A percentile compares a stretch with the other conserved stretches of the same genome.
These are phyloP conservation scores for Aromia moschata DNA, from an alignment of 2,888 invertebrate genomes.

Conservation along the genomic window DNA sequence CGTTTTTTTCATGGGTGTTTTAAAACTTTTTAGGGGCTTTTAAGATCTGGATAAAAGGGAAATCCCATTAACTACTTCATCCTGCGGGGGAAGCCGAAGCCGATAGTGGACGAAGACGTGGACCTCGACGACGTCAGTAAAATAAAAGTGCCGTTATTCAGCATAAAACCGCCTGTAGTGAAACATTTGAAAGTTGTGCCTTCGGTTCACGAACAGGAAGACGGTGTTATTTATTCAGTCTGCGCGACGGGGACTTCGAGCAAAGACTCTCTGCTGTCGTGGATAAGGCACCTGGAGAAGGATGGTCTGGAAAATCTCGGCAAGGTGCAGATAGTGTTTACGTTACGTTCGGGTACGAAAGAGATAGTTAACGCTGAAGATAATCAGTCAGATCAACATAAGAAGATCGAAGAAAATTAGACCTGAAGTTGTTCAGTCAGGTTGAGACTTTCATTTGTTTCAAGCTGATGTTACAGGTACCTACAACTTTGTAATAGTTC, in stretches of 20 bases:
- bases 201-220: constrained; percentile 90
- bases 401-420: neutral
- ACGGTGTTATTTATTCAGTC: constrained; percentile 86
- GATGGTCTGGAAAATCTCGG: constrained; percentile 78
- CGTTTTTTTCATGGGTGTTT: no score
- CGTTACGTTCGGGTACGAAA: constrained; percentile 72
- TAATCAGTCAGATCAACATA: neutral
- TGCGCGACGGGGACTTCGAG: constrained; percentile 93
- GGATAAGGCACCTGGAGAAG: constrained; percentile 84
- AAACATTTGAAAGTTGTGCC: constrained; percentile 61
- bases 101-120: constrained; percentile 61
- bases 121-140: constrained; percentile 80
- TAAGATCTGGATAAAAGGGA: constrained; percentile 79
- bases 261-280: constrained; percentile 91
- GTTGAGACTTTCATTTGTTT: neutral
- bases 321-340: constrained; percentile 85
- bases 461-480: neutral
- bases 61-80: constrained; percentile 84
- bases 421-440: neutral
- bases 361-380: constrained; percentile 48
- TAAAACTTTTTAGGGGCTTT: constrained; percentile 72
- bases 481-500: neutral
- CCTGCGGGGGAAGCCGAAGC: constrained; percentile 75
- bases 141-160: constrained; percentile 68
- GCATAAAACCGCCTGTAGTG: constrained; percentile 63